Percentiles rank a stretch among this genome's conserved stretches.
phyloP scores from a whole-genome alignment of 2,888 invertebrate species.

The Eutolmus rufibarbis region DNA sequence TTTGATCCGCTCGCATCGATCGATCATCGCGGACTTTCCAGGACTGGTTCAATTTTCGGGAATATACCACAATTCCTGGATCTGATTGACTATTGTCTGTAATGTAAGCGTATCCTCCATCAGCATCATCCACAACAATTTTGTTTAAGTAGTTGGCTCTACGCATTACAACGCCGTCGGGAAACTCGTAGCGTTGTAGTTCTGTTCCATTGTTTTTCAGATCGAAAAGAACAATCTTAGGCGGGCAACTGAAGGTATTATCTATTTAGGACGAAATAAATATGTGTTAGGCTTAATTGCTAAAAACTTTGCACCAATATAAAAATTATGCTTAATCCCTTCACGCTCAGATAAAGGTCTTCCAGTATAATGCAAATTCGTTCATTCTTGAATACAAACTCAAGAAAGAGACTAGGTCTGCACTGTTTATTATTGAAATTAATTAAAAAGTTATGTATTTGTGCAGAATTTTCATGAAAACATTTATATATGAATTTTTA shows the following conservation, averaged over 20 bases:
- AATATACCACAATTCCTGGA: slow-evolving; percentile 78
- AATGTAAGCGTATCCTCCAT: slow-evolving; percentile 74
- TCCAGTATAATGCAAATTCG: too few species aligned
- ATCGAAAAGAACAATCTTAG: slow-evolving; percentile 74
- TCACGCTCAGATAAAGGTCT: too few species aligned
- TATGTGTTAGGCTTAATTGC: neutral
- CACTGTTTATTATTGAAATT: too few species aligned
- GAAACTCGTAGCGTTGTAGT: slow-evolving; percentile 70
- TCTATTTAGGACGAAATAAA: neutral
- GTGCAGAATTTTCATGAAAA: too few species aligned
- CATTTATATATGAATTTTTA: too few species aligned
- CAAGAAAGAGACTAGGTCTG: too few species aligned
- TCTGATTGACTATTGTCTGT: slow-evolving; percentile 73
- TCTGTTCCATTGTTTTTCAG: slow-evolving; percentile 68
- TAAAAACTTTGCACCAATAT: too few species aligned
- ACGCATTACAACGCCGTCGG: slow-evolving; percentile 67
- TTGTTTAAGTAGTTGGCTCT: slow-evolving; percentile 73
- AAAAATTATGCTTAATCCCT: too few species aligned
- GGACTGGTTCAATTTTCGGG: slow-evolving; percentile 69
- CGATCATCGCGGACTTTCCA: slow-evolving; percentile 74
- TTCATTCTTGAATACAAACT: too few species aligned
- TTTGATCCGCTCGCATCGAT: slow-evolving; percentile 70
- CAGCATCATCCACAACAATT: slow-evolving; percentile 75
- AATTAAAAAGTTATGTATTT: too few species aligned
- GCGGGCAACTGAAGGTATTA: slow-evolving; percentile 66